A percentile compares a stretch with the other conserved stretches of the same genome.
Conservation (phyloP, 2,888 invertebrate species). For the Lasioglossum malachurum region DNA sequence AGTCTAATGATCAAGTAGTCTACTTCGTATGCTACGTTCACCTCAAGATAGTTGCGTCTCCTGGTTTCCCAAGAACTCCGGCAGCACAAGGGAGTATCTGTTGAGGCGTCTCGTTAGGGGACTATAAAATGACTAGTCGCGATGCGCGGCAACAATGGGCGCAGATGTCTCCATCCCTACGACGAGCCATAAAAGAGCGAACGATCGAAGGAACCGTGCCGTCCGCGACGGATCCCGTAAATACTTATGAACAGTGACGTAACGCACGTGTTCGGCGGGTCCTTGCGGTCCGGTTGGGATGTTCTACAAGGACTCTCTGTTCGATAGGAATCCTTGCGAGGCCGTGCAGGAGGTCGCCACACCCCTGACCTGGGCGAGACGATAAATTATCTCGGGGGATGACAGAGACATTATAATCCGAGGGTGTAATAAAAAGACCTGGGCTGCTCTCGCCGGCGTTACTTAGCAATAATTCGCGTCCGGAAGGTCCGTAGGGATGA, state of each 20-base stretch:
- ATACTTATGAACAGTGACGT: slow-evolving; percentile 49
- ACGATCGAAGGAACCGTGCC: not conserved
- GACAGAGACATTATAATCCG: slow-evolving; percentile 81
- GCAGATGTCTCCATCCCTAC: not conserved
- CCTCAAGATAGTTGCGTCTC: not conserved
- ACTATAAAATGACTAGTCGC: not conserved
- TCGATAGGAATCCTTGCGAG: slow-evolving; percentile 72
- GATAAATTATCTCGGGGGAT: slow-evolving; percentile 78
- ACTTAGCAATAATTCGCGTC: slow-evolving; percentile 72
- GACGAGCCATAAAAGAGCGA: not conserved
- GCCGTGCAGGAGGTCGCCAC: slow-evolving; percentile 55
- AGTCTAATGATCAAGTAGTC: not conserved
- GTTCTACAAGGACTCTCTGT: slow-evolving; percentile 73
- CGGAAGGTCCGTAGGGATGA: slow-evolving; percentile 31
- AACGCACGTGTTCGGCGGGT: slow-evolving; percentile 73
- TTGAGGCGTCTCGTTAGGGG: not conserved
- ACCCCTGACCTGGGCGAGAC: slow-evolving; percentile 54
- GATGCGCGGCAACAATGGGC: not conserved
- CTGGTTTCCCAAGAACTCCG: not conserved
- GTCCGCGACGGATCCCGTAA: not conserved
- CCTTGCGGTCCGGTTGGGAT: slow-evolving; percentile 68
- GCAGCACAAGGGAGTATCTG: not conserved
- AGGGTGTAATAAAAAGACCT: slow-evolving; percentile 69
- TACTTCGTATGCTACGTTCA: not conserved
- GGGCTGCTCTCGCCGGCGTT: slow-evolving; percentile 58